phyloP scores from a whole-genome alignment of 2,113 vertebrate genomes.

The Macrotis lagotis region DNA sequence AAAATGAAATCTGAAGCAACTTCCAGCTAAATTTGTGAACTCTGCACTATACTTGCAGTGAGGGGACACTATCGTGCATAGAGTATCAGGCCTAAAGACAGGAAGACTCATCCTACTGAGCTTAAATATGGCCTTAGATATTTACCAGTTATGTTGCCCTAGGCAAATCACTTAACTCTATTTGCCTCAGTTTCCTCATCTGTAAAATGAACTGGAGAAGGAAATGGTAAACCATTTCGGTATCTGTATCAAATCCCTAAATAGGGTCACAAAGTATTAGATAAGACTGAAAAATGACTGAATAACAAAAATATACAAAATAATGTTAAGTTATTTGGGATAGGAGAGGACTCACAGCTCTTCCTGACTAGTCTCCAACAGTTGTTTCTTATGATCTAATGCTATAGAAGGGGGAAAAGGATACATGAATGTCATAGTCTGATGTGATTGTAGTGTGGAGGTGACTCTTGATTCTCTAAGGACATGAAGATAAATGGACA shows the following conservation, averaged over 20 bases:
- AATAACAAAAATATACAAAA: neutral
- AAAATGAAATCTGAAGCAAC: neutral
- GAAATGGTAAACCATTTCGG: neutral
- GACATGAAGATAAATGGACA: neutral
- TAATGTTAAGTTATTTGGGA: neutral
- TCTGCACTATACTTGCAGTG: neutral
- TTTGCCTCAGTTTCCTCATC: neutral
- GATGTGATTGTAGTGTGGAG: neutral
- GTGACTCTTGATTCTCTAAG: neutral
- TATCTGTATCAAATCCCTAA: neutral
- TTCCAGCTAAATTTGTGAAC: neutral
- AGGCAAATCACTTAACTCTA: neutral
- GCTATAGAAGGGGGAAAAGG: neutral
- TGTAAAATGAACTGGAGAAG: neutral
- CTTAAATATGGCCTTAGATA: neutral
- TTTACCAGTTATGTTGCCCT: neutral
- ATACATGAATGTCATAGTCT: neutral
- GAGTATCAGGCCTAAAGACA: neutral
- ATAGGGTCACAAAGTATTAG: neutral
- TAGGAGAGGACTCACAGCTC: neutral
- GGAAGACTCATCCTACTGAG: neutral
- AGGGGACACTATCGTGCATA: fast-evolving
- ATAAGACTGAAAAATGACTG: neutral
- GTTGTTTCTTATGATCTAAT: neutral
- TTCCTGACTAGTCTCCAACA: neutral